Conservation (phyloP, 2,113 vertebrate species). For the Leucosticte australis region DNA sequence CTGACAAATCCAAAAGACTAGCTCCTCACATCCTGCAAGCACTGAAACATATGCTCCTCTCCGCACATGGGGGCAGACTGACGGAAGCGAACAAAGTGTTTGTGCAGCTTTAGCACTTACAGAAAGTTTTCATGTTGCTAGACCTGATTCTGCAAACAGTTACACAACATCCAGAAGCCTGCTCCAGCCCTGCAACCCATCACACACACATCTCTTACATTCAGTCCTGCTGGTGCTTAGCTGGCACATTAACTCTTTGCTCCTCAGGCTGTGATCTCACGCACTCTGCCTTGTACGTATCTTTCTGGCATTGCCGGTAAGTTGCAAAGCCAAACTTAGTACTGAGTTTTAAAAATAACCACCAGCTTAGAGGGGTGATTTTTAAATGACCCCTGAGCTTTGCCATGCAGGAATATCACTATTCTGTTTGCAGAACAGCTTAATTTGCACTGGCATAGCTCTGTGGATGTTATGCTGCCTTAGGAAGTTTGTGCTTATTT, state of each 20-base stretch:
- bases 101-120: background rate
- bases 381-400: background rate
- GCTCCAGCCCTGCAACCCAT: background rate
- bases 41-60: background rate
- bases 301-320: background rate
- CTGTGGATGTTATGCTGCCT: background rate
- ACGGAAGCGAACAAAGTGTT: background rate
- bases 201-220: background rate
- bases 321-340: background rate
- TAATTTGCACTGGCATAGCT: background rate
- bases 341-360: background rate
- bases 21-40: background rate
- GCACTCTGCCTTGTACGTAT: background rate
- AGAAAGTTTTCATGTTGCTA: background rate
- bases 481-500: constrained; percentile 5
- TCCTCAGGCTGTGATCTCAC: background rate
- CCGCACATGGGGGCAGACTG: background rate
- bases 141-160: background rate
- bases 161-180: background rate
- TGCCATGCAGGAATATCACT: background rate
- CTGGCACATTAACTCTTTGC: background rate
- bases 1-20: background rate
- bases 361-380: background rate
- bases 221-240: background rate
- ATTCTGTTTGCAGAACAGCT: background rate